These are phyloP conservation scores for Urosaurus nigricauda DNA, from an alignment of 2,797 vertebrate genomes.

Conservation along the genomic window DNA sequence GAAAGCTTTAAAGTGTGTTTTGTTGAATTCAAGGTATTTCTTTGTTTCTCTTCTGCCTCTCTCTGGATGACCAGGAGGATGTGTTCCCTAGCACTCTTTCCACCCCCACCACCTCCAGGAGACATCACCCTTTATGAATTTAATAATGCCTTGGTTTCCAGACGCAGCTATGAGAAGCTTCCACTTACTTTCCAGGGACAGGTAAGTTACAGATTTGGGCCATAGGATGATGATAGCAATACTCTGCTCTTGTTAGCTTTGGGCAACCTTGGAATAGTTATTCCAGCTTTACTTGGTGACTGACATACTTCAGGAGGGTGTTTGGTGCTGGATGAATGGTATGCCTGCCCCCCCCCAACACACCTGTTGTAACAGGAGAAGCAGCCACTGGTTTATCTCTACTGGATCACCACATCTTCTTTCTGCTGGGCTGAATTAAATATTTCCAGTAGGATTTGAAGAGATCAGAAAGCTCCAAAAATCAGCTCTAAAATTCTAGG, in stretches of 20 bases:
- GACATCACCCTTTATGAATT: conserved; percentile 88
- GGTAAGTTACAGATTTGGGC: conserved; percentile 70
- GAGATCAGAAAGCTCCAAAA: background rate
- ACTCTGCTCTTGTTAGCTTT: too few species aligned
- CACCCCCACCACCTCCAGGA: conserved; percentile 82
- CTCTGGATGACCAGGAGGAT: conserved; percentile 67
- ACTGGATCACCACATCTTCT: background rate
- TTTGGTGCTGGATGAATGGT: too few species aligned
- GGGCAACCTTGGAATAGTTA: background rate
- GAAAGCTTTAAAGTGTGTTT: background rate
- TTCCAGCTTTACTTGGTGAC: background rate
- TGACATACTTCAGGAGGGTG: background rate
- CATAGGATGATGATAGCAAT: background rate
- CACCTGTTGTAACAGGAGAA: too few species aligned
- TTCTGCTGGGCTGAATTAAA: background rate
- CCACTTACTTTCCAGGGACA: conserved; percentile 79
- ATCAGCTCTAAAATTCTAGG: background rate
- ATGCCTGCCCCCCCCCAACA: too few species aligned
- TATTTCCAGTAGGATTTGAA: background rate
- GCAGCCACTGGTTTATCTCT: background rate
- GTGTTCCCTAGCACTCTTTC: conserved; percentile 89
- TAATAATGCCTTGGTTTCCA: conserved; percentile 88
- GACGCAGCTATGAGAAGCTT: conserved; percentile 74
- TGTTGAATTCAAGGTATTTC: background rate
- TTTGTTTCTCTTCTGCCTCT: conserved; percentile 9